A percentile compares a stretch with the other conserved stretches of the same genome.
Evolutionary conservation across 1,140 invertebrate species (phyloP).

Genomic region (Piezodorus guildinii): DNA sequence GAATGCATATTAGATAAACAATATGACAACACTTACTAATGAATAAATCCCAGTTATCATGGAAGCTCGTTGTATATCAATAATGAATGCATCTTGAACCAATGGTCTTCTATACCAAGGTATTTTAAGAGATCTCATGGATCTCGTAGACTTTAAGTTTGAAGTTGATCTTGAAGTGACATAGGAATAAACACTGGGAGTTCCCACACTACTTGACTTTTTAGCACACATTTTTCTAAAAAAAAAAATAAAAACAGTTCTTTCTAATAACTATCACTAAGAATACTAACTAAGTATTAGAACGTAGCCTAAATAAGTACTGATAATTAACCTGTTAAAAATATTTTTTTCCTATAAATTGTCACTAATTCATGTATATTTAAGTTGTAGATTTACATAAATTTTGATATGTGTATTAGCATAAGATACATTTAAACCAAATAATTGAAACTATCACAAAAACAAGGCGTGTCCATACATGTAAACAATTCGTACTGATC

Average conservation of each 20-base stretch:
- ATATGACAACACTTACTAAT: conserved; percentile 43
- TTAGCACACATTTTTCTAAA: conserved; percentile 19
- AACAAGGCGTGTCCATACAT: no score
- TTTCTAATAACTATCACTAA: no score
- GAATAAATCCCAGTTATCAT: conserved; percentile 59
- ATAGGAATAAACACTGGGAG: conserved; percentile 75
- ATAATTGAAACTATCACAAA: no score
- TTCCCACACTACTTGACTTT: conserved; percentile 57
- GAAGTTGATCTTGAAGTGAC: conserved; percentile 55
- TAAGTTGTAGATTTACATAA: no score
- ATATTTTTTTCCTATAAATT: no score
- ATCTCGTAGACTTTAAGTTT: conserved; percentile 64
- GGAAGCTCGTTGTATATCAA: conserved; percentile 68
- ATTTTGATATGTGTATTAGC: no score
- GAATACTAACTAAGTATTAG: no score
- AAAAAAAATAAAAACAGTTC: background rate
- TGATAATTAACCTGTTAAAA: no score
- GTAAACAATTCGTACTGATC: no score
- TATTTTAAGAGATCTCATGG: conserved; percentile 57
- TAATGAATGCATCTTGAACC: conserved; percentile 57
- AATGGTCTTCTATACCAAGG: conserved; percentile 76
- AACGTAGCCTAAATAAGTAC: no score
- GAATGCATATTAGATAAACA: background rate
- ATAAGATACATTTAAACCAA: no score
- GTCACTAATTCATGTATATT: no score